Percentiles rank a stretch among this genome's conserved stretches.
Conservation (phyloP, 2,888 invertebrate genomes). For the Tromatobia lineatoria region DNA sequence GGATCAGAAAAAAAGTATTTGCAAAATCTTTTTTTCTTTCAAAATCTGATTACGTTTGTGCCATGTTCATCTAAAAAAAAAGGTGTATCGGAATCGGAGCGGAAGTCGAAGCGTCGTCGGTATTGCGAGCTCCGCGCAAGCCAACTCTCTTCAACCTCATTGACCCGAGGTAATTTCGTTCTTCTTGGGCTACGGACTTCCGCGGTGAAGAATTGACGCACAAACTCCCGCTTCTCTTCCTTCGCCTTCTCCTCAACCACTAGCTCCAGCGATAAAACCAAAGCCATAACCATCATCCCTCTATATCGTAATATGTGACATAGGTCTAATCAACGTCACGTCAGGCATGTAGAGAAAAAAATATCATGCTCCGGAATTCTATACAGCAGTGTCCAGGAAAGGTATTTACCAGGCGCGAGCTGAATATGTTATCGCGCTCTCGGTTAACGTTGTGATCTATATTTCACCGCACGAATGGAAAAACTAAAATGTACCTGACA, state of each 20-base stretch:
- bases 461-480: not conserved
- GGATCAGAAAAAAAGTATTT: not conserved
- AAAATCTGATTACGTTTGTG: not conserved
- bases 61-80: not conserved
- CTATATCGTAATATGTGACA: not conserved
- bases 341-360: not conserved
- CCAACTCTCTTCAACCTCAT: constrained; percentile 45
- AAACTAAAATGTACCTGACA: not conserved
- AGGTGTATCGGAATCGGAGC: constrained; percentile 29
- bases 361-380: not conserved
- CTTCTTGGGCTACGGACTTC: constrained; percentile 25
- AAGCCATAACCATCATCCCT: not conserved
- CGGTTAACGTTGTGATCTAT: not conserved
- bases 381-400: not conserved
- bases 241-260: too few relatives aligned
- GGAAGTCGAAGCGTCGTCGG: not conserved
- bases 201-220: constrained; percentile 11
- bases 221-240: not conserved
- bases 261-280: not conserved
- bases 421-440: not conserved
- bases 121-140: not conserved
- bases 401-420: not conserved
- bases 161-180: constrained; percentile 52
- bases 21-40: not conserved
- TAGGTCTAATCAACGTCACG: not conserved